Base-by-base conservation (phyloP, 2,888 invertebrate genomes). In the Monochamus alternatus region DNA sequence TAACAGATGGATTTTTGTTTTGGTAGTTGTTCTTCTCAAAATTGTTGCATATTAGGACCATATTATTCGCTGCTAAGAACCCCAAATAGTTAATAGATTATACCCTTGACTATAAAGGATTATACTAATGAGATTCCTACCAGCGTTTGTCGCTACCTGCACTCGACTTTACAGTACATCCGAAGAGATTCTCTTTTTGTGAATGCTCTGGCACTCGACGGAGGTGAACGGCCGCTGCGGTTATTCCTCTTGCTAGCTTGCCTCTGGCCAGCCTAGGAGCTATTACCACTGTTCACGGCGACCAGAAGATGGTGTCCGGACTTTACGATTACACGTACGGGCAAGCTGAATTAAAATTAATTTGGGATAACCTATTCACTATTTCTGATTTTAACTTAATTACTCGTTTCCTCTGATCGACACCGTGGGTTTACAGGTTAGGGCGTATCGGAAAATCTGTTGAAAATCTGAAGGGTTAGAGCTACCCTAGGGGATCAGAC, bases 221-320 rank as follows among this genome's bases (percentile, higher is more conserved):
- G 81, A 87, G 87, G 87, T 88, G 85, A 87, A 87, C 84, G 87
- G 80, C 87, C 87, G 83, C 82, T 84, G 82, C 87, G 88, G 88
- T 88, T 88, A 88, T 88, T 88, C 87, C 87, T 87, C 88, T 84
- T 81, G 80, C 68, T 59, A 75, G 79, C 66, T 52, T 73, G 76
- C 78, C 78, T 76, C 70, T 32, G 76, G 78, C 72, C 72, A 74
- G 72, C 73, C 75, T 74, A 65, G 74, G 44, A 75, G 70, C 71
- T 71, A 71, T 71, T 71, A 63, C 71, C 63, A 44, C 63, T 7
- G 60, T 32, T 63, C 63, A 51, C 63, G 43, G 7, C 59, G 51
- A 52, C 71, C 71, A 47, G 71, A 71, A 43, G 63, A 71, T 52
- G 71, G 63, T 52, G 52, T 71, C 70, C 52, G 71, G n/a, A n/a